Conservation (phyloP, 2,888 invertebrate species). For the Agonopterix alstromeriana region DNA sequence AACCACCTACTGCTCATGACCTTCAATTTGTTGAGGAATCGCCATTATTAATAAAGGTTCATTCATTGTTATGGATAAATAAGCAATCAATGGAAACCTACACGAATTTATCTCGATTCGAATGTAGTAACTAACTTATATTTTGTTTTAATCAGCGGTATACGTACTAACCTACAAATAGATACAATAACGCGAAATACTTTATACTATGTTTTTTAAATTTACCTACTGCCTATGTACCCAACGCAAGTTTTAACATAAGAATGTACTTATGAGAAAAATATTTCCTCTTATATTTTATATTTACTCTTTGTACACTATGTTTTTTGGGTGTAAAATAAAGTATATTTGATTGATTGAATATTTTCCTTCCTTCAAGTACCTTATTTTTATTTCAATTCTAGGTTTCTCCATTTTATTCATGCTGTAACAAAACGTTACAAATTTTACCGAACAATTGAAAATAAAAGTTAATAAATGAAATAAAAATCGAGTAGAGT, state of each 20-base stretch:
- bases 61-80: neutral
- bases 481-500: conserved; percentile 11
- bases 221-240: too few species aligned
- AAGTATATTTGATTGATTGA: too few species aligned
- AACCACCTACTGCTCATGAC: conserved; percentile 11
- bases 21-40: neutral
- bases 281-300: conserved; percentile 12
- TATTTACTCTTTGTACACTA: too few species aligned
- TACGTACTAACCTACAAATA: too few species aligned
- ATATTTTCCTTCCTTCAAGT: conserved; percentile 14
- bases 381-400: conserved; percentile 21
- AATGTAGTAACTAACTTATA: too few species aligned
- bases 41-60: neutral
- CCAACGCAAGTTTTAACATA: conserved; percentile 7
- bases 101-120: too few species aligned
- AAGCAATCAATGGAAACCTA: neutral
- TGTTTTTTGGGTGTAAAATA: too few species aligned
- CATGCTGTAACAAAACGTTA: neutral
- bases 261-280: conserved; percentile 18
- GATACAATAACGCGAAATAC: too few species aligned
- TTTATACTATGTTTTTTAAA: too few species aligned
- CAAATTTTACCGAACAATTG: conserved; percentile 7
- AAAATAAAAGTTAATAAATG: conserved; percentile 17
- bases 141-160: too few species aligned
- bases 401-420: conserved; percentile 12